These are phyloP conservation scores for Puntigrus tetrazona DNA, from an alignment of 2,113 vertebrate species.

Conservation along the genomic window DNA sequence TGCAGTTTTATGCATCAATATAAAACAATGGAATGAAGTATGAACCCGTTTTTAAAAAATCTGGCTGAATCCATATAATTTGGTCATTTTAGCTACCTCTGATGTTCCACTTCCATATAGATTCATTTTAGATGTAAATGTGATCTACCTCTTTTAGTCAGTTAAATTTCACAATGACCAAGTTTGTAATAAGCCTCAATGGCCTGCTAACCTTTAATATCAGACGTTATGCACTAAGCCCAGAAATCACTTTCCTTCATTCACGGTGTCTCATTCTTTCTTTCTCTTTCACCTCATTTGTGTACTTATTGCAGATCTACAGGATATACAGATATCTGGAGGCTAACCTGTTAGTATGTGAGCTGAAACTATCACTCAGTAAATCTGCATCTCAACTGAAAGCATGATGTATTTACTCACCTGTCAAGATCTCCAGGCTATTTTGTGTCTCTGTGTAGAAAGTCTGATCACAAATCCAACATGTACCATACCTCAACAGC, in stretches of 20 bases:
- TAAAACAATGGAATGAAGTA: not conserved
- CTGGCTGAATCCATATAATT: not conserved
- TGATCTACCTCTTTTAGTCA: not conserved
- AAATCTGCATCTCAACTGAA: not conserved
- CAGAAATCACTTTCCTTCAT: not conserved
- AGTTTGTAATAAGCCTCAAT: not conserved
- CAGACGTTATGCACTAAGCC: not conserved
- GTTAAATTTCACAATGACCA: not conserved
- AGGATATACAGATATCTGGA: not conserved
- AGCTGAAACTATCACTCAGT: not conserved
- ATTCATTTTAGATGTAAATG: not conserved
- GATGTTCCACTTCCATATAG: not conserved
- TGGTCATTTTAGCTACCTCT: not conserved
- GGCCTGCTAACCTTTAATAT: not conserved
- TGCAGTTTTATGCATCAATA: not conserved
- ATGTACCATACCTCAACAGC: not conserved
- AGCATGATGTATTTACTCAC: not conserved
- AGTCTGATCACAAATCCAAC: constrained; percentile 1
- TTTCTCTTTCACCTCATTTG: too few species aligned
- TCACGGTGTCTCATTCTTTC: not conserved
- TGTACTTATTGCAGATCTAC: not conserved
- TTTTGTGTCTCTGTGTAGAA: not conserved
- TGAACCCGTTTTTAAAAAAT: not conserved
- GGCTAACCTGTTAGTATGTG: not conserved
- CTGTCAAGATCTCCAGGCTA: not conserved